Conservation (phyloP, 1,140 invertebrate species). For the Hycleus phaleratus region DNA sequence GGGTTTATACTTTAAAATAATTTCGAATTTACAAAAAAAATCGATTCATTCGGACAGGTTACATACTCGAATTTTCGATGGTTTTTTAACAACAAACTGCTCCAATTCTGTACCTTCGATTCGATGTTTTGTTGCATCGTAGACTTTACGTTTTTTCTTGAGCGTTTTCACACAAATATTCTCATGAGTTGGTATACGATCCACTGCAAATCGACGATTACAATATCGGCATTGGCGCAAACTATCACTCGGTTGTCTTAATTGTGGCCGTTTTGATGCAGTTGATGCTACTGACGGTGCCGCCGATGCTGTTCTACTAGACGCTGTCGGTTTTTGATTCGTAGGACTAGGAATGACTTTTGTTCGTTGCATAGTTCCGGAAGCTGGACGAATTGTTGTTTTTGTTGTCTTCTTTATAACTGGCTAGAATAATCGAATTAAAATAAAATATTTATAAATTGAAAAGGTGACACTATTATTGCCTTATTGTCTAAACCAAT, state of each 20-base stretch:
- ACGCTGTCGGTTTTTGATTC: slow-evolving; percentile 13
- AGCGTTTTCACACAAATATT: slow-evolving; percentile 69
- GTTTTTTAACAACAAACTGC: slow-evolving; percentile 46
- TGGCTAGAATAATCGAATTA: too few species aligned
- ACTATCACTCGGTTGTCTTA: slow-evolving; percentile 2
- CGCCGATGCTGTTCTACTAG: slow-evolving; percentile 23
- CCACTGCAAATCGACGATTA: slow-evolving; percentile 64
- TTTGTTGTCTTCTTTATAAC: not conserved
- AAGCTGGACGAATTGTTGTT: too few species aligned
- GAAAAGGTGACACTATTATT: too few species aligned
- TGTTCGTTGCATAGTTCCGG: too few species aligned
- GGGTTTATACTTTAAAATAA: not conserved
- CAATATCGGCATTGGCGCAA: slow-evolving; percentile 56
- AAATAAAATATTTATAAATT: too few species aligned
- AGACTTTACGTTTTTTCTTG: slow-evolving; percentile 75
- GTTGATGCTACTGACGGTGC: slow-evolving; percentile 28
- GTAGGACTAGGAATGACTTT: not conserved
- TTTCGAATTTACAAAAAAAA: too few species aligned
- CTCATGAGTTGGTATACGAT: slow-evolving; percentile 73
- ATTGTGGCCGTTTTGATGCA: not conserved
- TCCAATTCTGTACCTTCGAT: slow-evolving; percentile 83
- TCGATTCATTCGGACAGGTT: too few species aligned
- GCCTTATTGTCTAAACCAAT: too few species aligned
- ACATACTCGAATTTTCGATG: slow-evolving; percentile 14
- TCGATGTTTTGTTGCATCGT: slow-evolving; percentile 78